Base-by-base conservation (phyloP, 2,888 invertebrate species). In the Crocallis elinguaria region DNA sequence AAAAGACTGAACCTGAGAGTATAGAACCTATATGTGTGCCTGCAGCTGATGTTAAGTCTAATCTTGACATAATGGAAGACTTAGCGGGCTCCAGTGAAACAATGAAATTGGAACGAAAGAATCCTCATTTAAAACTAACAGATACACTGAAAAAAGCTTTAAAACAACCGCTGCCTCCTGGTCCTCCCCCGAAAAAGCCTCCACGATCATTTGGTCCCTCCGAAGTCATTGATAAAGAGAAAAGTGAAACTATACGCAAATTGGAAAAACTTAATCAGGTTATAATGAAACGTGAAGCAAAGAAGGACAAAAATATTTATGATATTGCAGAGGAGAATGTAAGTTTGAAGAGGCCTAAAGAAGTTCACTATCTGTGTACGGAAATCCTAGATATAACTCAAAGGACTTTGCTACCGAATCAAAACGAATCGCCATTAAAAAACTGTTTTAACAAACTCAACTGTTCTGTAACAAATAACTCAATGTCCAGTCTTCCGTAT, bases 121-220 rank as follows among this genome's bases (percentile, higher is more conserved):
- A 88, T 49, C 91, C 91, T 1, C 86, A 90, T 62, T 59, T 90
- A 36, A 76, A 69, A n/a, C 62, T 92, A 39, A 91, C 93, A 0
- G 94, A 94, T 63, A 94, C 94, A 0, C 79, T 95, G 25, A 94
- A 94, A 71, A 93, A 93, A 57, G 94, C 94, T 12, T 79, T 95
- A 35, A 94, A 93, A 71, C 93, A 94, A 62, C 95, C 95, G 0
- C 70, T 95, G 38, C 95, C 95, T 0, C 57, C 81, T 2, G 95
- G 95, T 0, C 95, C 95, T 3, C 95, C 96, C 0, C 96, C 96
- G 0, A 94, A 94, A 67, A 96, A 96, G 74, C 96, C 96, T 1
- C 96, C 96, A 0, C 81, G 96, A 58, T 93, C 93, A 0, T 94
- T 95, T 66, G 84, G 86, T 27, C 86, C 61, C 14, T 63, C 76